These are phyloP conservation scores for Lochmaea capreae DNA, from an alignment of 2,888 invertebrate genomes.

Conservation along the genomic window DNA sequence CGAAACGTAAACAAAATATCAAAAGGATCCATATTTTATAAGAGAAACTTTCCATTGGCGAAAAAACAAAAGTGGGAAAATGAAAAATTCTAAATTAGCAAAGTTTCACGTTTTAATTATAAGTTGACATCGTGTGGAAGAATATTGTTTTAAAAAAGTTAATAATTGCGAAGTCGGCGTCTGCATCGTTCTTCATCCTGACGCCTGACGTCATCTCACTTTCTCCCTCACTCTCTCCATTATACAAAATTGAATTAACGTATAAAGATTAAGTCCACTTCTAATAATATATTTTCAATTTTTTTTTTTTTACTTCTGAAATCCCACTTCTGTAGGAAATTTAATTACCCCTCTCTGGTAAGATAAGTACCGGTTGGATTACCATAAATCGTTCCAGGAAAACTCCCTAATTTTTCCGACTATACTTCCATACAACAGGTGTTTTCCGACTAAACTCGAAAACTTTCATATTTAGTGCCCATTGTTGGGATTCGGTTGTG, in stretches of 20 bases:
- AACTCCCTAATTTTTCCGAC: constrained; percentile 41
- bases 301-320: constrained; percentile 15
- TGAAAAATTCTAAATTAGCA: constrained; percentile 50
- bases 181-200: constrained; percentile 6
- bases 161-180: constrained; percentile 45
- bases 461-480: constrained; percentile 42
- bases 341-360: constrained; percentile 20
- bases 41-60: constrained; percentile 15
- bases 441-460: constrained; percentile 41
- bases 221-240: constrained; percentile 16
- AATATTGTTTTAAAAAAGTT: constrained; percentile 54
- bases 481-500: constrained; percentile 39
- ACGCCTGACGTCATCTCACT: constrained; percentile 24
- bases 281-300: too few relatives aligned
- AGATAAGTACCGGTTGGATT: constrained; percentile 25
- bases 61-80: constrained; percentile 5
- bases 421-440: constrained; percentile 44
- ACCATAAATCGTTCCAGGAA: constrained; percentile 31
- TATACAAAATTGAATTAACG: constrained; percentile 51
- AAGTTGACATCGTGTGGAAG: constrained; percentile 47
- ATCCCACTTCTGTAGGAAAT: constrained; percentile 11
- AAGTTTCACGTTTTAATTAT: constrained; percentile 55
- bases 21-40: not conserved
- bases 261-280: constrained; percentile 58
- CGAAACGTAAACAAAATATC: too few relatives aligned